A percentile compares a stretch with the other conserved stretches of the same genome.
These are phyloP conservation scores for Watsonalla binaria DNA, from an alignment of 2,888 invertebrate genomes.

Conservation along the genomic window DNA sequence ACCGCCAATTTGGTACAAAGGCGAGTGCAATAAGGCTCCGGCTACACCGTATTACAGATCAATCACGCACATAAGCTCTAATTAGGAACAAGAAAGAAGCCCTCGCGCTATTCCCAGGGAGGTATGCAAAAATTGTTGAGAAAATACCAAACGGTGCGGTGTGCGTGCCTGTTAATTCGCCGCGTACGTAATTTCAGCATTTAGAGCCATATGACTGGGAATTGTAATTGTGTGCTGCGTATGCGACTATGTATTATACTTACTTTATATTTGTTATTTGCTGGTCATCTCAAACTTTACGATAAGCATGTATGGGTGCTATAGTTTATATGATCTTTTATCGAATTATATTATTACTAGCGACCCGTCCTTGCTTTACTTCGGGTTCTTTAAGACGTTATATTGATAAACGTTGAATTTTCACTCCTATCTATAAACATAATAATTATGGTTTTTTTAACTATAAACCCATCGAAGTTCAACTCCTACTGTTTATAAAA, in stretches of 20 bases:
- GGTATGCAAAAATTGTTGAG: slow-evolving; percentile 78
- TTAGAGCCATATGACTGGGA: slow-evolving; percentile 54
- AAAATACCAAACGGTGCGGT: slow-evolving; percentile 54
- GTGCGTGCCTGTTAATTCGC: slow-evolving; percentile 67
- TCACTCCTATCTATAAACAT: too few species aligned
- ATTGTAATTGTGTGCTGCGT: slow-evolving; percentile 27
- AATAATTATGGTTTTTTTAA: too few species aligned
- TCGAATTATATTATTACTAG: too few species aligned
- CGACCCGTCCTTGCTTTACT: too few species aligned
- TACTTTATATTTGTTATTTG: too few species aligned
- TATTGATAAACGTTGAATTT: too few species aligned
- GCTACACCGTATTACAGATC: slow-evolving; percentile 34
- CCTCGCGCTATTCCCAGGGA: slow-evolving; percentile 61
- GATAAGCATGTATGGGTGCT: too few species aligned
- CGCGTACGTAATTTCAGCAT: slow-evolving; percentile 60
- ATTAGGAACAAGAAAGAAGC: slow-evolving; percentile 49
- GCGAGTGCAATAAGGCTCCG: not conserved
- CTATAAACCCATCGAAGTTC: too few species aligned
- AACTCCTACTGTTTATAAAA: too few species aligned
- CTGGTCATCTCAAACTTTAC: too few species aligned
- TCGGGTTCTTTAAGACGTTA: too few species aligned
- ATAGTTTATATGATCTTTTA: too few species aligned
- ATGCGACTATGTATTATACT: not conserved
- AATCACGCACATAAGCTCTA: slow-evolving; percentile 47
- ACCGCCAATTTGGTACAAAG: not conserved